These are phyloP conservation scores for Trichechus manatus DNA, from an alignment of 2,113 vertebrate genomes.

Conservation along the genomic window DNA sequence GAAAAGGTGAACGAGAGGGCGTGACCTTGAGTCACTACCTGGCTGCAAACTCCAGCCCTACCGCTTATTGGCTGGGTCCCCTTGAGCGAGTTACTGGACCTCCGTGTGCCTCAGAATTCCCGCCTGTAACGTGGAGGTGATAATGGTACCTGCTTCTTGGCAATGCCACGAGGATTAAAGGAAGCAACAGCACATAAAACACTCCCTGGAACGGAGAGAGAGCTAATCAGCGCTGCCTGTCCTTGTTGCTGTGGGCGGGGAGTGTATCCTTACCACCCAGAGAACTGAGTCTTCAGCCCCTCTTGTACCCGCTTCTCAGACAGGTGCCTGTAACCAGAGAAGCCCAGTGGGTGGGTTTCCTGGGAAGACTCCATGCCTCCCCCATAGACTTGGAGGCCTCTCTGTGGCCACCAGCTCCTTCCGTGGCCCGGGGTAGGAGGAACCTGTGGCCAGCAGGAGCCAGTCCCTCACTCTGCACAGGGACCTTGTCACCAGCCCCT, in stretches of 20 bases:
- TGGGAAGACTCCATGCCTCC: fast-evolving
- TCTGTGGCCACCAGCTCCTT: neutral
- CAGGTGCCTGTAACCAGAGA: neutral
- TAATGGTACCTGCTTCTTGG: fast-evolving
- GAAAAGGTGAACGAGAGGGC: fast-evolving
- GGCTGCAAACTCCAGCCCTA: fast-evolving
- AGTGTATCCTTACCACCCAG: fast-evolving
- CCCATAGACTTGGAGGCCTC: neutral
- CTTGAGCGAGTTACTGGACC: neutral
- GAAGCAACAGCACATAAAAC: fast-evolving
- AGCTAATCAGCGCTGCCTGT: fast-evolving
- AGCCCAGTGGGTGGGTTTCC: neutral
- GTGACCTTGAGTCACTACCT: fast-evolving
- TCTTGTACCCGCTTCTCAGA: neutral
- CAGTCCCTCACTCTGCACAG: fast-evolving
- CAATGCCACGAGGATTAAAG: neutral
- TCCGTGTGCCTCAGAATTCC: too few relatives aligned
- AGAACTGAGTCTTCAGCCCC: neutral
- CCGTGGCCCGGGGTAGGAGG: neutral
- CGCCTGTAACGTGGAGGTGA: fast-evolving
- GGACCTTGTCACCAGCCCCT: neutral
- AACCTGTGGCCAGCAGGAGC: too few relatives aligned
- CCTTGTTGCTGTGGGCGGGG: fast-evolving
- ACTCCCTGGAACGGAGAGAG: fast-evolving
- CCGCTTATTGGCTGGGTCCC: fast-evolving